These are phyloP conservation scores for Cryptotis parvus DNA, from an alignment of 2,113 vertebrate species.

Conservation along the genomic window DNA sequence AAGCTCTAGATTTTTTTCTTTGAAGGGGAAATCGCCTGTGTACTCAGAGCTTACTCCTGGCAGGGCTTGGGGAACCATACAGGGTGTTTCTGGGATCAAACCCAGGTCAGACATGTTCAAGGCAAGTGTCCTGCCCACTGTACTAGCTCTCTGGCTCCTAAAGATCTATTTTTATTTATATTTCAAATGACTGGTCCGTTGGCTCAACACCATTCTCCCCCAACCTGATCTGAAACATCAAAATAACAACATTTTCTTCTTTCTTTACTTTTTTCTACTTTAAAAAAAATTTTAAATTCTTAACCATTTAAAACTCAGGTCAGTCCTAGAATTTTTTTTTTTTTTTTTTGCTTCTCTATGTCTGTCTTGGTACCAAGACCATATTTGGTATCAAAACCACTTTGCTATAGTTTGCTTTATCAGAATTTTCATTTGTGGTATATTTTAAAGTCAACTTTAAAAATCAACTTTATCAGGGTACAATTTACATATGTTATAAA, in stretches of 20 bases:
- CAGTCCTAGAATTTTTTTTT: background rate
- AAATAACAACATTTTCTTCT: background rate
- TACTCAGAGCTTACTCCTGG: too few species aligned
- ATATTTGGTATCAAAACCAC: too few species aligned
- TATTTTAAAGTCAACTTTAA: background rate
- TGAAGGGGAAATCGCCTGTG: too few species aligned
- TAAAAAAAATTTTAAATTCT: background rate
- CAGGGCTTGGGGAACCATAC: too few species aligned
- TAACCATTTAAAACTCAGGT: constrained; percentile 14
- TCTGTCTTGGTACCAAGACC: background rate
- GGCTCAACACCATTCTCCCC: background rate
- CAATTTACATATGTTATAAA: background rate
- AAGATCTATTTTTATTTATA: background rate
- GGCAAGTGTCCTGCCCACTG: too few species aligned
- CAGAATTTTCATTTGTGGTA: background rate
- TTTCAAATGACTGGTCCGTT: background rate
- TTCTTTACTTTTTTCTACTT: too few species aligned
- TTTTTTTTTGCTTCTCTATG: too few species aligned
- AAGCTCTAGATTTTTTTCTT: background rate
- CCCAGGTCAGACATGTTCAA: too few species aligned
- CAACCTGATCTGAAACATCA: constrained; percentile 29
- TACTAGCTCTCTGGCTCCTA: too few species aligned
- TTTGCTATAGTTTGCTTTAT: background rate
- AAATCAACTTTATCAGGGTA: background rate
- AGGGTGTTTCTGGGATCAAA: too few species aligned